Evolutionary conservation across 2,113 vertebrate species (phyloP), one percentile per base, ranked within the genome.

Genomic region (Abramis brama): DNA sequence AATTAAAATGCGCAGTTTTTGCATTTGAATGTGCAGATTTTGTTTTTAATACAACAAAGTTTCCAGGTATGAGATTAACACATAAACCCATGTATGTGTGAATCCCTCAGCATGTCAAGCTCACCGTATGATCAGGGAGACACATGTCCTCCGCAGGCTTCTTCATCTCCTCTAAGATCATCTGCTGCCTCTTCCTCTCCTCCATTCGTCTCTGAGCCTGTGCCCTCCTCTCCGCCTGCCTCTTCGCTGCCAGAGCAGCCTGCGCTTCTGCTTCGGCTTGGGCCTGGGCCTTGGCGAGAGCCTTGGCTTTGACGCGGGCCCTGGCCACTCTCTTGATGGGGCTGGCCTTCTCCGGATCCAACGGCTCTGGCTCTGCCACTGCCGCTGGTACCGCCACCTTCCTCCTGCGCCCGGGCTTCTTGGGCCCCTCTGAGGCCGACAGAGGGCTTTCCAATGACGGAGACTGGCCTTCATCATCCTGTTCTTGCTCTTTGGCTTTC

Each of bases 141-240:
- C 97, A 98, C 98, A 99, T 98, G 88, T 99, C 98, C 91, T 99
- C 98, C 0, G 96, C 94, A 66, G 98, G 98, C 84, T 98, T 99
- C 94, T 97, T 99, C 92, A 99, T 95, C 91, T 99, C 97, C 64
- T 99, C 97, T 76, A 97, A 89, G 64, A 99, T 97, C 83, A 96
- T 90, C 93, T 98, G 97, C 88, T 98, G 97, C 84, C 96, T 94
- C 90, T 93, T 96, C n/a, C 96, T 94, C 81, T 98, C 97, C 92
- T 98, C 96, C 88, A 95, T 89, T 6, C 97, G 96, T 73, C 95
- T 95, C 93, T 98, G 97, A 19, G 95, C 94, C 85, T 95, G 91
- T 0, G 90, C 89, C 77, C 93, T 91, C 5, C 94, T 94, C 89
- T 96, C 96, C 7, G 97, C 97, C 0, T 90, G 90, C 89, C 95